Conservation (phyloP, 2,888 invertebrate genomes). For the Cataglyphis rosenhaueri region DNA sequence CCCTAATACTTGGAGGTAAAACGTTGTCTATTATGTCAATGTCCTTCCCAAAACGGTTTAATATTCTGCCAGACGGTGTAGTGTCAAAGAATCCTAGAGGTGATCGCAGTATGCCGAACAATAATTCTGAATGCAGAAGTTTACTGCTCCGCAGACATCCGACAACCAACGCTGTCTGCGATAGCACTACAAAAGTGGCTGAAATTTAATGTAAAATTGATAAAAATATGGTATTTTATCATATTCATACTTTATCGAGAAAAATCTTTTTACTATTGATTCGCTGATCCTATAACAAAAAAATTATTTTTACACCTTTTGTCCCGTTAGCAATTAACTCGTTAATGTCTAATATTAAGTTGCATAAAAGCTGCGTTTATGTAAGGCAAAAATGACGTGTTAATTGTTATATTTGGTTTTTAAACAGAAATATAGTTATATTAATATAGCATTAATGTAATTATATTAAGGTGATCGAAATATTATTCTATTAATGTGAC, state of each 20-base stretch:
- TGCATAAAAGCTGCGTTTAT: background rate
- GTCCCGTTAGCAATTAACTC: background rate
- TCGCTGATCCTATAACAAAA: conserved; percentile 12
- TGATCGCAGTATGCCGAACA: conserved; percentile 89
- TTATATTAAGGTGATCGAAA: background rate
- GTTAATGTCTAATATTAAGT: background rate
- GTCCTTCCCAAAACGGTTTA: conserved; percentile 93
- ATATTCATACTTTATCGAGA: background rate
- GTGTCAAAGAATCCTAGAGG: conserved; percentile 92
- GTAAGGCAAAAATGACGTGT: background rate
- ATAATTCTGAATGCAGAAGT: conserved; percentile 89
- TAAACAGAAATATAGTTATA: background rate
- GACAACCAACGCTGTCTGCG: conserved; percentile 81
- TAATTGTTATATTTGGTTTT: background rate
- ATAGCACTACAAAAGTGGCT: conserved; percentile 82
- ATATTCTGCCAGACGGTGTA: conserved; percentile 92
- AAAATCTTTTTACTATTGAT: conserved; percentile 6
- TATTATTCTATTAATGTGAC: background rate
- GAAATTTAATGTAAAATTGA: conserved; percentile 78
- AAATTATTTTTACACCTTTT: background rate
- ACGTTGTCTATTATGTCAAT: conserved; percentile 90
- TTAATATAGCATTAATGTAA: conserved; percentile 1
- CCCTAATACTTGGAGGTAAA: conserved; percentile 90
- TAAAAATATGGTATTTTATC: conserved; percentile 1
- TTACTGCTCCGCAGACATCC: conserved; percentile 84